Evolutionary conservation across 2,113 vertebrate species (phyloP), one percentile per base, ranked within the genome.

Genomic region (Falco punctatus): DNA sequence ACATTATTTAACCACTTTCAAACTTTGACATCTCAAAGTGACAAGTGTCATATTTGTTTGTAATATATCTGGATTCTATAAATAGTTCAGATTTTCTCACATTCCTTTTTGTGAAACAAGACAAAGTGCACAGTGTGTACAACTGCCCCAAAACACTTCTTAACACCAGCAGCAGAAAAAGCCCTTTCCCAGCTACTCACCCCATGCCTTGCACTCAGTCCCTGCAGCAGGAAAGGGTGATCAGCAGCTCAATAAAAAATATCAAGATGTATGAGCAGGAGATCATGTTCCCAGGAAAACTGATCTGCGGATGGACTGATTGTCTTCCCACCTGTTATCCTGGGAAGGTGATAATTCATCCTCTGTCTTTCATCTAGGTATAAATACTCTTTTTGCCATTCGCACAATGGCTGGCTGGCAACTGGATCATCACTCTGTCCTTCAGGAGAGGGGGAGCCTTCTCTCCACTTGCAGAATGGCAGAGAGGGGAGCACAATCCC

Each of bases 191-290:
- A 48, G 52, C 18, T 61, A 30, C 8, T 80, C 52, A 33, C 11
- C 2, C 35, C 3, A 0, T 30, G 24, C 33, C 28, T 83, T 2
- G 0, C 7, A 20, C 33, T 51, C 38, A 48, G 44, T 64, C 38
- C 22, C 57, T 49, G 22, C 19, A 59, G 51, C 8, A 20, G 32
- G 15, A 44, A 61, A 44, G 7, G 15, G 28, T 16, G 33, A 79
- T 15, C 30, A 78, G 35, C 20, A 71, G 15, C 58, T 89, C 48
- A 38, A 23, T 23, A 55, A 81, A 32, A 8, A 55, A 14, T 13
- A 46, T 30, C 74, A 55, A 11, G 8, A 15, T 5, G 26, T 38
- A 19, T 11, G 22, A 79, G 16, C 28, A 69, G 49, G 21, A 65
- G 12, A 51, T 44, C 6, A 11, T 1, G 2, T 33, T 87, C 30